Base-by-base conservation (phyloP, 2,888 invertebrate genomes). In the Neoaliturus tenellus region DNA sequence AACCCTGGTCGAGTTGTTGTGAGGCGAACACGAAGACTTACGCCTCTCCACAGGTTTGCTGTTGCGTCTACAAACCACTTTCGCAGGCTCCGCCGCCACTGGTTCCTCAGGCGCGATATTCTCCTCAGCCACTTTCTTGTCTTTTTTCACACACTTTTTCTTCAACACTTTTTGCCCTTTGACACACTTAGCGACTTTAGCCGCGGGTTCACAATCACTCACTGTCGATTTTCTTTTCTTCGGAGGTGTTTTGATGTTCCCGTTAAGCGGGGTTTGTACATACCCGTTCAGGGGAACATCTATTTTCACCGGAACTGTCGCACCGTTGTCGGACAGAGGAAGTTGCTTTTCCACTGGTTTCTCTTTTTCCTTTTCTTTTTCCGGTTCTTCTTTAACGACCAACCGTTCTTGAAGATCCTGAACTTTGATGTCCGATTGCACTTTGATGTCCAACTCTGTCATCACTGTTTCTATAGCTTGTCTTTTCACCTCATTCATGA, bases 401-500 rank as follows among this genome's bases (percentile, higher is more conserved):
- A 84, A 39, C 67, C 84, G 75, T 35, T 84, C 84, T 23, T 84
- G 82, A 17, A 84, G 20, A 2, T 84, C 84, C 17, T 23, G 28
- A 4, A 28, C 14, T 2, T 20, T 51, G 10, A 51, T 51, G 28
- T 62, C 62, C 20, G 78, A 41, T 23, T 81, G 81, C 31, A 71
- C 25, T 58, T 73, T 81, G 25, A 51, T 62, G 31, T 84, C 80
- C n/a, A 51, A 6, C 31, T 48, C 81, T 4, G 71, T 73, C 20
- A 33, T 23, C 17, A 48, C 44, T 23, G 62, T 23, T 67, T 84
- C 84, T 1, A 78, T 20, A n/a, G 67, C 69, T 62, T 62, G 78
- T 35, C 82, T 58, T 35, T 81, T 81, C 0, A 67, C 55, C 6
- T 84, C 84, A 0, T n/a, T 31, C 31, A 25, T 14, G 12, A 35